Base-by-base conservation (phyloP, 2,888 invertebrate genomes). In the Metalampra italica region DNA sequence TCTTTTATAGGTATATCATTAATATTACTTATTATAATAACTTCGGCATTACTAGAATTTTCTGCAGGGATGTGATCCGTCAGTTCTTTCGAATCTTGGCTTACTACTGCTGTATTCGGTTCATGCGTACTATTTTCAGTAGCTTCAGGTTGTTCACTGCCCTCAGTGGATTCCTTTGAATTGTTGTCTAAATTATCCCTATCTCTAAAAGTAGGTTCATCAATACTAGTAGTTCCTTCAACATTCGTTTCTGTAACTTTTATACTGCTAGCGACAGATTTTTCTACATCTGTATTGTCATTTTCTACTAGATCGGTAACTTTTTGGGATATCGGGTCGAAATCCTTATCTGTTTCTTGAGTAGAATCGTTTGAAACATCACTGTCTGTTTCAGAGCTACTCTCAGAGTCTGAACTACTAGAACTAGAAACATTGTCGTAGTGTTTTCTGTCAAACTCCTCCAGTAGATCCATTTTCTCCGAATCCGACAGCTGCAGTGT, bases 401-500 rank as follows among this genome's bases (percentile, higher is more conserved):
- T 65, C 15, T 66, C 71, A n/a, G 73, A 69, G 53, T 74, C 71
- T 11, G 63, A 59, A 40, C 61, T 62, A n/a, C n/a, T n/a, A 1
- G 71, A 68, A 45, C 70, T 78, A 0, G 68, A 62, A 7, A 73
- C 67, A 40, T 62, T 72, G 7, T 82, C 82, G 46, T 68, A 80
- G 37, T 78, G 71, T 47, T 82, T 84, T 15, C 75, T 67, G 37
- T 85, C 82, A 12, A 86, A 68, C 67, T 84, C 78, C 61, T 90
- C 89, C 32, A 90, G 55, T 7, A 90, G 62, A 68, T 90, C 89
- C 83, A 89, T 85, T 59, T 90, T 89, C 52, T 89, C 88, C 1
- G 84, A 70, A 64, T 90, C 88, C 0, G 90, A 90, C 12, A 89
- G 52, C 48, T 91, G 83, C 0, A 90, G 54, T 1, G 79, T 87